A percentile compares a stretch with the other conserved stretches of the same genome.
Evolutionary conservation across 2,797 vertebrate genomes (phyloP).

Genomic region (Hemitrygon akajei): DNA sequence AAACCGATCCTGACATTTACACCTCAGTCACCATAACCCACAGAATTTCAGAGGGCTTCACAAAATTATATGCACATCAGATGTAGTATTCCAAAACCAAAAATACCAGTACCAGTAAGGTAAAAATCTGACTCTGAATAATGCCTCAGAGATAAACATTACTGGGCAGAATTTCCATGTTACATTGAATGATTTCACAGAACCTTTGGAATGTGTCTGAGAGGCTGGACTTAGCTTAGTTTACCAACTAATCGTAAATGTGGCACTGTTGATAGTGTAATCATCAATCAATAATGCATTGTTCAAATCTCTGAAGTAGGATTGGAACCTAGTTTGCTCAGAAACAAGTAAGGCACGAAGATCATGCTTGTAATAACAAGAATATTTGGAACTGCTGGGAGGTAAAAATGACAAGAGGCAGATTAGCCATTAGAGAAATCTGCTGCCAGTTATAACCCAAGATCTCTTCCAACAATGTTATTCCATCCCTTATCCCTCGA

Average conservation of each 20-base stretch:
- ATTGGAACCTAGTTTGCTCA: background rate
- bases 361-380: background rate
- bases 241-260: background rate
- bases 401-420: no score
- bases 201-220: background rate
- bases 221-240: background rate
- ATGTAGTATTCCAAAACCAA: background rate
- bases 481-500: no score
- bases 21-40: background rate
- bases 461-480: no score
- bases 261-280: background rate
- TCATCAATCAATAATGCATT: background rate
- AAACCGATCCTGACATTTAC: background rate
- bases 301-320: background rate
- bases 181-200: background rate
- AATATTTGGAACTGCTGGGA: no score
- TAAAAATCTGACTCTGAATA: background rate
- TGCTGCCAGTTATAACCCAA: no score
- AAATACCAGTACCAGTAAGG: no score
- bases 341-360: background rate
- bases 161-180: background rate
- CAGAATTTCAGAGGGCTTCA: background rate
- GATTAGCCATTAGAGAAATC: no score
- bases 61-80: background rate
- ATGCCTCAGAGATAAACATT: background rate